Evolutionary conservation across 1,140 invertebrate genomes (phyloP).

Genomic region (Panagrolaimus sp.): DNA sequence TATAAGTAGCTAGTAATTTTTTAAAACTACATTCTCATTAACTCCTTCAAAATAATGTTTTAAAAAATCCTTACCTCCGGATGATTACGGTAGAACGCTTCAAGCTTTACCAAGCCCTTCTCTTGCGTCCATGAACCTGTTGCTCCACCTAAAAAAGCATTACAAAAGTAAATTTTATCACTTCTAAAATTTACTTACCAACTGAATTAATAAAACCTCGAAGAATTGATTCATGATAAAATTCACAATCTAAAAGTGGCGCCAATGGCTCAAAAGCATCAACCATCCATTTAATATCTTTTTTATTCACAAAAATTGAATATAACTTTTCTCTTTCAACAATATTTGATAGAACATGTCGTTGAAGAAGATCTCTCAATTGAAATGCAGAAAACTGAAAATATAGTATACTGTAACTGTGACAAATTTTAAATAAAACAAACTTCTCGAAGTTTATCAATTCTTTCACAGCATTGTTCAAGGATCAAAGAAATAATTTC

Average conservation of each 20-base stretch:
- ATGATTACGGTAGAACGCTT: neutral
- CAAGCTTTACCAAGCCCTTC: neutral
- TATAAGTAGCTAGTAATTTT: no score
- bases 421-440: no score
- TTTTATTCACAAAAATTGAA: neutral
- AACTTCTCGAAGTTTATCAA: constrained; percentile 1
- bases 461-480: constrained; percentile 11
- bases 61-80: neutral
- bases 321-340: no score
- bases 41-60: no score
- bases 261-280: constrained; percentile 10
- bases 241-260: neutral
- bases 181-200: neutral
- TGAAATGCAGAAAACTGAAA: neutral
- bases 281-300: constrained; percentile 2
- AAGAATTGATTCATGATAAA: constrained; percentile 1
- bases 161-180: no score
- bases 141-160: neutral
- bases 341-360: no score
- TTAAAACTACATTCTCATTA: neutral
- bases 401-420: no score
- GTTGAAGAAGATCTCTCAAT: neutral
- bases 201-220: constrained; percentile 9
- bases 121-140: neutral
- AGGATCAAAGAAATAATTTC: neutral